Evolutionary conservation across 1,140 invertebrate genomes (phyloP), one percentile per base, ranked within the genome.

Genomic region (Amphibalanus amphitrite): DNA sequence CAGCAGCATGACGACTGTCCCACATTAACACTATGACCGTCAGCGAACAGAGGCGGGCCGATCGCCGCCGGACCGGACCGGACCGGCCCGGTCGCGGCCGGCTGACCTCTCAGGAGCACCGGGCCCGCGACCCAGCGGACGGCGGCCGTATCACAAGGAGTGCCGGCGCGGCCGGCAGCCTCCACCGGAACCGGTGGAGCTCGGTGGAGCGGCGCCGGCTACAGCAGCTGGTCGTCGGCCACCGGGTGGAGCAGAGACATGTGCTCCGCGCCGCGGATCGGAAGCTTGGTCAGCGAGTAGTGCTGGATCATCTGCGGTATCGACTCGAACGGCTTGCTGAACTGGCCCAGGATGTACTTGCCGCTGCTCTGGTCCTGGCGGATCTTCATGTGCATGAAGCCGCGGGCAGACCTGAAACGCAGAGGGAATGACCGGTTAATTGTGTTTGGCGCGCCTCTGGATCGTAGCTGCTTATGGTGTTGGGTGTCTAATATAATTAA

Each of bases 341-440:
- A 93, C 77, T 94, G 91, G 25, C 93, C 93, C 73, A 97, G 80
- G 59, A 94, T 92, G 78, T 88, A 95, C 69, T 87, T 85, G 83
- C 85, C 79, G 71, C 75, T 76, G 67, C 72, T 71, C 67, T 72
- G 71, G 72, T 86, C 85, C 76, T 86, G 86, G 77, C 91, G 90
- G 67, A 96, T 95, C 71, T 91, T 86, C 88, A 96, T 93, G 78
- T 97, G 94, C 90, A 97, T 95, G 77, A 93, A 95, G 26, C 93
- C 93, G 79, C 90, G 85, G 30, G 91, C 90, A 78, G 92, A 93
- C 80, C 93, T 95, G 81, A 17, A 20, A 47, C 30, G 23, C 64
- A 33, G 23, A 67, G 25, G n/a, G 15, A 17, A n/a, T 23, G n/a
- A 33, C 29, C 26, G 29, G 33, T 23, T n/a, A n/a, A n/a, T n/a